These are phyloP conservation scores for Elachura formosa DNA, from an alignment of 2,113 vertebrate species.

Conservation along the genomic window DNA sequence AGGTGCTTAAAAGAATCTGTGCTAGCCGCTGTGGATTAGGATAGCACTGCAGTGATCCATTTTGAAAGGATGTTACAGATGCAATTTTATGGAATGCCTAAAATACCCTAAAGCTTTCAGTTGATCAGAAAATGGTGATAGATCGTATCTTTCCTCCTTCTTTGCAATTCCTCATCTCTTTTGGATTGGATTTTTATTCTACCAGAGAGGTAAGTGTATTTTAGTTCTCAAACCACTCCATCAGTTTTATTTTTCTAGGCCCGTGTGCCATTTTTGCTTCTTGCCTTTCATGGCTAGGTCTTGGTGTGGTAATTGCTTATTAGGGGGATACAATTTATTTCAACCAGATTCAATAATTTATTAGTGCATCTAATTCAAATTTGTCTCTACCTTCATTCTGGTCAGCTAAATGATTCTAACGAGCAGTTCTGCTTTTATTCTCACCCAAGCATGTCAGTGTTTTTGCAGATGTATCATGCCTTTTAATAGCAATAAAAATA, in stretches of 20 bases:
- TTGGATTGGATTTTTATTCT: background rate
- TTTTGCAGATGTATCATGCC: background rate
- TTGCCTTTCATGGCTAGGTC: background rate
- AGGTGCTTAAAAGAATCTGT: background rate
- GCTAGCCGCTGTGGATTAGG: background rate
- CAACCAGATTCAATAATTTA: background rate
- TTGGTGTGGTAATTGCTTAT: background rate
- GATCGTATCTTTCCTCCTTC: background rate
- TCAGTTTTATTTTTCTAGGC: background rate
- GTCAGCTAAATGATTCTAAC: background rate
- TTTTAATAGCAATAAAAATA: background rate
- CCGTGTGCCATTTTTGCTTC: background rate
- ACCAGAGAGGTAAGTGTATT: background rate
- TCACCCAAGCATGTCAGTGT: background rate
- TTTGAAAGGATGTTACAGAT: background rate
- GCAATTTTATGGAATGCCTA: background rate
- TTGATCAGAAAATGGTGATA: background rate
- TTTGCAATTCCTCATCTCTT: background rate
- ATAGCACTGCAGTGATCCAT: background rate
- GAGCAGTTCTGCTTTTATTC: background rate
- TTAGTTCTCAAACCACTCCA: background rate
- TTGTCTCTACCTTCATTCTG: background rate
- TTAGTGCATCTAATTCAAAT: background rate
- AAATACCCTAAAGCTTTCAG: background rate
- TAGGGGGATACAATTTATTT: background rate